phyloP scores from a whole-genome alignment of 2,888 invertebrate genomes.

The Machimus rusticus region DNA sequence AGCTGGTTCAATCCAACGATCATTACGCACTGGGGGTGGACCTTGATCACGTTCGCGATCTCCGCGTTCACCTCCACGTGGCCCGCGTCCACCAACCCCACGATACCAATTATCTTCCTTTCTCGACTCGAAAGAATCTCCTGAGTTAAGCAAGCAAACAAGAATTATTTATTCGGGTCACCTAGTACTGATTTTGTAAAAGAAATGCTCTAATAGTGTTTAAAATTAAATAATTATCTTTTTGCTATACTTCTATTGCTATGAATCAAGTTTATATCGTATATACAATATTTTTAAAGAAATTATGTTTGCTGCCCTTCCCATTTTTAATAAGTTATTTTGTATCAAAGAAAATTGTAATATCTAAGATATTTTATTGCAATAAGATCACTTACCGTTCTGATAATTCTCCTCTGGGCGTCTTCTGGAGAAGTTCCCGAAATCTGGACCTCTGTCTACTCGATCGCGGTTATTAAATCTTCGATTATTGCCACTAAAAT shows the following conservation, averaged over 20 bases:
- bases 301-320: too few species aligned
- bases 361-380: neutral
- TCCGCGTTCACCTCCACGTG: slow-evolving; percentile 52
- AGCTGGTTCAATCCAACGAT: slow-evolving; percentile 72
- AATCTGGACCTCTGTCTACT: slow-evolving; percentile 66
- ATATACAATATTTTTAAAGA: too few species aligned
- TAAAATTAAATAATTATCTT: too few species aligned
- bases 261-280: neutral
- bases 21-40: slow-evolving; percentile 65
- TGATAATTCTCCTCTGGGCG: slow-evolving; percentile 50
- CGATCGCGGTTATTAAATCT: slow-evolving; percentile 64
- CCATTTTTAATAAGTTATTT: too few species aligned
- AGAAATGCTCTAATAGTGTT: too few species aligned
- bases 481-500: slow-evolving; percentile 50
- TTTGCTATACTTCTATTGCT: neutral
- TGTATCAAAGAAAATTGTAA: too few species aligned
- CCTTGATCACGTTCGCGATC: slow-evolving; percentile 55
- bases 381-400: slow-evolving; percentile 48
- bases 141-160: neutral
- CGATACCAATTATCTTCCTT: slow-evolving; percentile 61
- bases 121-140: slow-evolving; percentile 36
- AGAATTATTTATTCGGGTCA: neutral
- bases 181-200: neutral
- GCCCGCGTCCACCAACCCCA: slow-evolving; percentile 44
- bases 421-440: slow-evolving; percentile 50